Evolutionary conservation across 2,113 vertebrate species (phyloP).

Genomic region (Crotophaga sulcirostris): DNA sequence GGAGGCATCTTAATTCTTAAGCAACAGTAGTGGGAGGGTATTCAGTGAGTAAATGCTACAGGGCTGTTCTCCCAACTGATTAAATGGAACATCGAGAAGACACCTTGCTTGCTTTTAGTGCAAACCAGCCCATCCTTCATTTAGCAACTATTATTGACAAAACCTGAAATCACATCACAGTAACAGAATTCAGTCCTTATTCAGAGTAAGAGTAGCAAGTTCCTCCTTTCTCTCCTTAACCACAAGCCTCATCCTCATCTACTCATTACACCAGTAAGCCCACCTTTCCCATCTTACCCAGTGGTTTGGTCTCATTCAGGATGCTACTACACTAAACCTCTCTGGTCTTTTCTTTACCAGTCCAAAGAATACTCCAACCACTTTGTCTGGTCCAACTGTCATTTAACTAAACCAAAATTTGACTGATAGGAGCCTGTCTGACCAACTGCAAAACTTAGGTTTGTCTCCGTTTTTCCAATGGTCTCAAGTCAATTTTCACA

Average conservation of each 20-base stretch:
- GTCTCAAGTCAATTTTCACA: neutral
- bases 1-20: neutral
- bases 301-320: neutral
- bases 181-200: neutral
- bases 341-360: neutral
- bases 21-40: neutral
- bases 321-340: neutral
- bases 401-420: neutral
- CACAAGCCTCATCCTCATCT: neutral
- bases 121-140: neutral
- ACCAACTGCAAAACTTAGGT: neutral
- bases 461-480: neutral
- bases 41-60: neutral
- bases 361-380: neutral
- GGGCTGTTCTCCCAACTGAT: neutral
- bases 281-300: neutral
- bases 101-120: neutral
- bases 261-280: neutral
- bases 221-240: neutral
- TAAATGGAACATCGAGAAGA: neutral
- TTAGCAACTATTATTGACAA: neutral
- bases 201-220: neutral
- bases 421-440: neutral
- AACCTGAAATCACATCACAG: neutral
- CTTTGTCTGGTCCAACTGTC: neutral